Evolutionary conservation across 2,888 invertebrate species (phyloP).

Genomic region (Apeira syringaria): DNA sequence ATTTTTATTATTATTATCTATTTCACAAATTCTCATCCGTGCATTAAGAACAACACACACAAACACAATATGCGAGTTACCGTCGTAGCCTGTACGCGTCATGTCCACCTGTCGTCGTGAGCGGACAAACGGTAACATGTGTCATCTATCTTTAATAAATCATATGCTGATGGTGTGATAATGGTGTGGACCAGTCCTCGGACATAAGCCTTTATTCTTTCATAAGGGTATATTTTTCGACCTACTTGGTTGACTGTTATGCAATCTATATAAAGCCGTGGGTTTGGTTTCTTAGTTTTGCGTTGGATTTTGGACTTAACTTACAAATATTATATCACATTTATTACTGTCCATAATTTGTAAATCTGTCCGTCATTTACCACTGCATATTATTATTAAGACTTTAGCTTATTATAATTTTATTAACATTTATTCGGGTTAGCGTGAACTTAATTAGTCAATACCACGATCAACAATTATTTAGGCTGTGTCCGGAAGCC

Average conservation of each 20-base stretch:
- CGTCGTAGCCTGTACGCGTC: conserved; percentile 78
- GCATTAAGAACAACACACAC: conserved; percentile 51
- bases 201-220: too few species aligned
- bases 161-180: background rate
- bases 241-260: conserved; percentile 5
- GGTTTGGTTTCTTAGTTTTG: conserved; percentile 27
- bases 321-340: too few species aligned
- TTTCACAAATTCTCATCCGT: conserved; percentile 14
- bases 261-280: conserved; percentile 19
- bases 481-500: too few species aligned
- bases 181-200: background rate
- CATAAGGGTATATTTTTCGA: too few species aligned
- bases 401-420: too few species aligned
- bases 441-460: too few species aligned
- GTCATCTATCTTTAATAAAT: conserved; percentile 23
- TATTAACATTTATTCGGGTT: too few species aligned
- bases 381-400: too few species aligned
- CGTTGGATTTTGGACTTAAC: background rate
- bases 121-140: conserved; percentile 68
- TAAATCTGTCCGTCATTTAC: too few species aligned
- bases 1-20: too few species aligned
- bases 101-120: conserved; percentile 81
- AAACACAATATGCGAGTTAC: conserved; percentile 64
- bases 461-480: too few species aligned
- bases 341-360: too few species aligned